A percentile compares a stretch with the other conserved stretches of the same genome.
Evolutionary conservation across 2,113 vertebrate species (phyloP).

Genomic region (Gnathonemus echidnorhynchus): DNA sequence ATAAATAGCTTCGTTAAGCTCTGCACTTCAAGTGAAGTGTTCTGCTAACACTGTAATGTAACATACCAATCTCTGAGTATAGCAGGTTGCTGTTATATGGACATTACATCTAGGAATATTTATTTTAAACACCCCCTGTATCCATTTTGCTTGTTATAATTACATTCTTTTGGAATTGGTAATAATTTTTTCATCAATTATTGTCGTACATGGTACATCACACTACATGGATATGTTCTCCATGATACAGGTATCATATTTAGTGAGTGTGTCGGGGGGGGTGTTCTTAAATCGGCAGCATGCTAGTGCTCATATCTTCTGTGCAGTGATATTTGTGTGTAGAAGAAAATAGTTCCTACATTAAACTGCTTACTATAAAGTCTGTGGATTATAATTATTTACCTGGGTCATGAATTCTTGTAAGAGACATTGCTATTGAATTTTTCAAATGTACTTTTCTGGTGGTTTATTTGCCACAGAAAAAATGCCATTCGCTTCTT

Average conservation of each 20-base stretch:
- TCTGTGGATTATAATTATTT: no score
- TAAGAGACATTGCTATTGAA: no score
- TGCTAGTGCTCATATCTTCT: no score
- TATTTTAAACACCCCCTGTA: background rate
- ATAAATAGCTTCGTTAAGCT: constrained; percentile 12
- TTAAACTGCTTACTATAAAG: no score
- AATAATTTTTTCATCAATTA: background rate
- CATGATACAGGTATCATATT: background rate
- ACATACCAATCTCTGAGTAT: background rate
- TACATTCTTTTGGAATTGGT: background rate
- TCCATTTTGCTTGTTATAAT: background rate
- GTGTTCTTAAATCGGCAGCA: background rate
- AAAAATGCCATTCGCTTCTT: no score
- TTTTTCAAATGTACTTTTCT: no score
- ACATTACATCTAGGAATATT: background rate
- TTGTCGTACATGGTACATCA: background rate
- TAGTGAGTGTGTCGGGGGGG: background rate
- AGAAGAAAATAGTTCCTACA: no score
- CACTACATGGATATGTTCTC: background rate
- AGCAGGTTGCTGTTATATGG: background rate
- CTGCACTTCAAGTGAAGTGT: background rate
- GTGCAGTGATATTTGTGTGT: no score
- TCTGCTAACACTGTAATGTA: constrained; percentile 2
- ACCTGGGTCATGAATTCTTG: no score
- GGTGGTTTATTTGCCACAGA: no score